Evolutionary conservation across 53 echinoderm and acorn worm genomes (phyloP).

Genomic region (Temnopleurus reevesii): DNA sequence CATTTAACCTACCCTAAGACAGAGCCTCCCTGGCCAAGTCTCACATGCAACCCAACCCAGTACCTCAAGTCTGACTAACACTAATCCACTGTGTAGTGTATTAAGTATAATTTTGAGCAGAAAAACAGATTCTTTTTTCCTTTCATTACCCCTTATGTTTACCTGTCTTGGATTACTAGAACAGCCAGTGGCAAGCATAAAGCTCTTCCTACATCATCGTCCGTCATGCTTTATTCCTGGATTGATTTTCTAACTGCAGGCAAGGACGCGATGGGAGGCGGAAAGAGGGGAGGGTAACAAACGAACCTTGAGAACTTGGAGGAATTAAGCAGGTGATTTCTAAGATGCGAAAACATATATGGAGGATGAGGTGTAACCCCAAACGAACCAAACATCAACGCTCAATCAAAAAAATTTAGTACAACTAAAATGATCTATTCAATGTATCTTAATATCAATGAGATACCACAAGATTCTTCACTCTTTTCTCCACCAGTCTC

Average conservation of each 20-base stretch:
- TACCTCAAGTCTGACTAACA: background rate
- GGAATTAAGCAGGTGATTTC: background rate
- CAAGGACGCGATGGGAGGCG: background rate
- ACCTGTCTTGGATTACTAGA: background rate
- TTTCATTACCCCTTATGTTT: background rate
- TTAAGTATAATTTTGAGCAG: background rate
- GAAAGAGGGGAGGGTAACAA: background rate
- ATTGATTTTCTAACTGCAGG: constrained; percentile 4
- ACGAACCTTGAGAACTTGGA: background rate
- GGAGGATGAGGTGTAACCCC: background rate
- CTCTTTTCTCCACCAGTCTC: no score
- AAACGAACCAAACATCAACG: background rate
- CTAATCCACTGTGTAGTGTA: background rate
- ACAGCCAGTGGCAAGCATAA: background rate
- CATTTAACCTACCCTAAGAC: background rate
- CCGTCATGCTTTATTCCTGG: background rate
- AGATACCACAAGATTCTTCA: no score
- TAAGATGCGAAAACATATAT: background rate
- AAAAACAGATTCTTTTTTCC: constrained; percentile 10
- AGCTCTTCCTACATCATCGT: background rate
- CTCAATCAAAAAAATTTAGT: background rate
- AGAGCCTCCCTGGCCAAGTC: background rate
- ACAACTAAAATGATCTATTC: no score
- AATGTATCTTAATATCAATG: no score
- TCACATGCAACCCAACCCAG: background rate